Percentiles rank a stretch among this genome's conserved stretches.
phyloP scores from a whole-genome alignment of 1,140 invertebrate species.

The Holcopasites calliopsidis region DNA sequence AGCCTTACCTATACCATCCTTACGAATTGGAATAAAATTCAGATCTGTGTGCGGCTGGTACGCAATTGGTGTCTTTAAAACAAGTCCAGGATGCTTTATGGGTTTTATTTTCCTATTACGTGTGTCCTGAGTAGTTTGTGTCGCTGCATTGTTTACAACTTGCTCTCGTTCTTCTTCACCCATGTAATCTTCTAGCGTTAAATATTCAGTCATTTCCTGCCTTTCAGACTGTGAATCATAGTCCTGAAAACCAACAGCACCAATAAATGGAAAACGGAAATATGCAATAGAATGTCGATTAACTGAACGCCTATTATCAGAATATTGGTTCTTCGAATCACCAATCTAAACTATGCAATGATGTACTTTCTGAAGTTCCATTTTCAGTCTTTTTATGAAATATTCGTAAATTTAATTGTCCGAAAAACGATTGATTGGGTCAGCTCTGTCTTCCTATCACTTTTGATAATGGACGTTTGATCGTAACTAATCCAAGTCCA shows the following conservation, averaged over 20 bases:
- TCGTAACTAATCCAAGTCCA: neutral
- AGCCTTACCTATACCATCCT: slow-evolving; percentile 89
- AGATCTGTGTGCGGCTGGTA: slow-evolving; percentile 89
- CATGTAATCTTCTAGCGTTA: slow-evolving; percentile 77
- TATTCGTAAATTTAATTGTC: no score
- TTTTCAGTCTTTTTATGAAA: no score
- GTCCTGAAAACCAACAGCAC: slow-evolving; percentile 58
- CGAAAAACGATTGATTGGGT: no score
- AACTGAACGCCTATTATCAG: no score
- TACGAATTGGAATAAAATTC: slow-evolving; percentile 88
- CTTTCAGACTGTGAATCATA: slow-evolving; percentile 72
- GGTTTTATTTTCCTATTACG: slow-evolving; percentile 86
- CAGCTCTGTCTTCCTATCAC: no score
- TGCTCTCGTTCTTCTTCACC: slow-evolving; percentile 76
- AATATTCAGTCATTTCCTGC: slow-evolving; percentile 73
- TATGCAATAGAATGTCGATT: neutral
- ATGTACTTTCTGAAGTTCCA: no score
- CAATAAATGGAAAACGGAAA: slow-evolving; percentile 7
- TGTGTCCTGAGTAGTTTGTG: slow-evolving; percentile 80
- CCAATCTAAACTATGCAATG: no score
- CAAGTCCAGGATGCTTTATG: slow-evolving; percentile 87
- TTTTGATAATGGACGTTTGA: no score
- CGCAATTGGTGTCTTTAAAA: slow-evolving; percentile 89
- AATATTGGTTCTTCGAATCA: no score
- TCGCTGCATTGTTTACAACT: slow-evolving; percentile 80